Evolutionary conservation across 2,888 invertebrate species (phyloP).

Genomic region (Dorcus hopei): DNA sequence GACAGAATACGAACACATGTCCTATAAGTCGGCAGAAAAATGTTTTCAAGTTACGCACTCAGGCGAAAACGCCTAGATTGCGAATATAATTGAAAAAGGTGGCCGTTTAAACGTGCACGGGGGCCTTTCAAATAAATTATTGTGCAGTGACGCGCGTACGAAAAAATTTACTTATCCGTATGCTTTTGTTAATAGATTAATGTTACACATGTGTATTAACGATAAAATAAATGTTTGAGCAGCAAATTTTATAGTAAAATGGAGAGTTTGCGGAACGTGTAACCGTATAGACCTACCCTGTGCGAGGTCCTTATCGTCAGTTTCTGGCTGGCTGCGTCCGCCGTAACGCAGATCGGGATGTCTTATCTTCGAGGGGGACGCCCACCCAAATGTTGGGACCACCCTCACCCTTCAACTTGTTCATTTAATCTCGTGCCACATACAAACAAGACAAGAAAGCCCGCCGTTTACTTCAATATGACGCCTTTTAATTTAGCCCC

Average conservation of each 20-base stretch:
- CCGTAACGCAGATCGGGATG: constrained; percentile 47
- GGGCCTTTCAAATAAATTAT: constrained; percentile 44
- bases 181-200: constrained; percentile 18
- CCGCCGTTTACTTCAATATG: constrained; percentile 6
- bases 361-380: constrained; percentile 43
- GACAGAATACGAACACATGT: constrained; percentile 36
- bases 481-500: not conserved
- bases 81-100: constrained; percentile 50
- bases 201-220: not conserved
- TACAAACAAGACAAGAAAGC: constrained; percentile 18
- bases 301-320: constrained; percentile 48
- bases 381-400: constrained; percentile 22
- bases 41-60: constrained; percentile 43
- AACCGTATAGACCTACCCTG: constrained; percentile 26
- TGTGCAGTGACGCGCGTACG: constrained; percentile 41
- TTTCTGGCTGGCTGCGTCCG: constrained; percentile 50
- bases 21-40: constrained; percentile 39
- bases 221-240: not conserved
- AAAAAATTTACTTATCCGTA: constrained; percentile 27
- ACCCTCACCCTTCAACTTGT: constrained; percentile 16
- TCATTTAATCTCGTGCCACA: constrained; percentile 20
- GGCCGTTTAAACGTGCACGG: constrained; percentile 39
- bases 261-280: not conserved
- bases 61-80: constrained; percentile 47
- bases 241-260: not conserved